Conservation (phyloP, 2,888 invertebrate species). For the Aricia artaxerxes region DNA sequence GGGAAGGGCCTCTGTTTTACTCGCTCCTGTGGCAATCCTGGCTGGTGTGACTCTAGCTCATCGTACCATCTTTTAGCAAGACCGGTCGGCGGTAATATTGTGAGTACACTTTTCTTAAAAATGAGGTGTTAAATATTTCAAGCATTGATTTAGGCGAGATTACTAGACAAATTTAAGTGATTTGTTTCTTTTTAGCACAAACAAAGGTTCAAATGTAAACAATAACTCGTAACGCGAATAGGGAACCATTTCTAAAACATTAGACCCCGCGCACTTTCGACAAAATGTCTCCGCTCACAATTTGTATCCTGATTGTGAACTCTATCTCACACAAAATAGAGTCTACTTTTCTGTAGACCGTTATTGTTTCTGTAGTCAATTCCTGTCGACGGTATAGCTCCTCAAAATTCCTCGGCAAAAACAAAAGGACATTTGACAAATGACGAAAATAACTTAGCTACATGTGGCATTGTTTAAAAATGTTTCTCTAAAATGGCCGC, state of each 20-base stretch:
- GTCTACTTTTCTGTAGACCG: not conserved
- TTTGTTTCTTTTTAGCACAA: not conserved
- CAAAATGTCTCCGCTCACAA: not conserved
- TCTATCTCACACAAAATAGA: not conserved
- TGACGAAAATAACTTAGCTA: slow-evolving; percentile 21
- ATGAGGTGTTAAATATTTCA: no score
- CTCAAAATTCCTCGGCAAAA: slow-evolving; percentile 17
- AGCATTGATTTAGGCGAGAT: not conserved
- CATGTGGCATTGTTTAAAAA: slow-evolving; percentile 23
- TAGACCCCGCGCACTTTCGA: not conserved
- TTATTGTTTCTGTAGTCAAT: not conserved
- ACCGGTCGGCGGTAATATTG: no score
- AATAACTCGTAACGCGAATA: slow-evolving; percentile 9
- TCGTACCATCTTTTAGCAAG: no score
- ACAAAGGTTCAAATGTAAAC: slow-evolving; percentile 9
- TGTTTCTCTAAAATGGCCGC: slow-evolving; percentile 5
- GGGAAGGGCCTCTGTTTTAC: no score
- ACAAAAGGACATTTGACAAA: slow-evolving; percentile 21
- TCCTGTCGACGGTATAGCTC: not conserved
- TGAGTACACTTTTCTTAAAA: no score
- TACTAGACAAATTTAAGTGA: not conserved
- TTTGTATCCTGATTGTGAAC: not conserved
- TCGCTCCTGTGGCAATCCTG: no score
- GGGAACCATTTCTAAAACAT: slow-evolving; percentile 11
- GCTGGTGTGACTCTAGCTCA: no score